Base-by-base conservation (phyloP, 2,797 vertebrate genomes). In the Nothura maculosa region DNA sequence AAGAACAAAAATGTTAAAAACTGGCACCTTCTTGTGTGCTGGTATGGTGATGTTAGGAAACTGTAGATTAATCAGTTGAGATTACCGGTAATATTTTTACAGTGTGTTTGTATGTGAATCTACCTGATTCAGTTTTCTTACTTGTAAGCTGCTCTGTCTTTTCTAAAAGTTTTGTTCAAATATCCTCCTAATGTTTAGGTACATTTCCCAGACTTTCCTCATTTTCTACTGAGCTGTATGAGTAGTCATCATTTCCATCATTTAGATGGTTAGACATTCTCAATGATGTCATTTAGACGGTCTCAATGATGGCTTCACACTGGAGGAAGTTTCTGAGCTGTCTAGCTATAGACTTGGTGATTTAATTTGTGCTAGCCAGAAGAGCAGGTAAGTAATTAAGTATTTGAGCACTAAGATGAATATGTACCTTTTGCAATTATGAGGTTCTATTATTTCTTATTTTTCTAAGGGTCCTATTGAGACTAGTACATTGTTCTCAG, bases 401-500 rank as follows among this genome's bases (percentile, higher is more conserved):
- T 30, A 69, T 90, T 83, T 95, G 82, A 87, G 36, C 12, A 86
- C 40, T n/a, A 68, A 84, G 34, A n/a, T 81, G 43, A 30, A 70
- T 82, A 68, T 43, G 24, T 61, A 82, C 67, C 62, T 90, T 50
- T 57, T 88, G 87, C 70, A 91, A 92, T 91, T 93, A 92, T 64
- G 48, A 74, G 20, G 76, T 8, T 19, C 48, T 82, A 86, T 90
- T 93, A 85, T 90, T 95, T 91, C 72, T 14, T 81, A 68, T 92
- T 93, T 84, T 93, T 90, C 62, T 80, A 64, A 70, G 92, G 86
- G 43, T 92, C 81, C 81, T 92, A 54, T 75, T 40, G 93, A 93
- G 93, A 92, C 74, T 84, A 94, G 62, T 38, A 19, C 78, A 87
- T 93, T 94, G 83, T 88, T 90, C 90, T 90, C 81, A 58, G 63